Base-by-base conservation (phyloP, 2,797 vertebrate genomes). In the Melanotaenia trifasciata region DNA sequence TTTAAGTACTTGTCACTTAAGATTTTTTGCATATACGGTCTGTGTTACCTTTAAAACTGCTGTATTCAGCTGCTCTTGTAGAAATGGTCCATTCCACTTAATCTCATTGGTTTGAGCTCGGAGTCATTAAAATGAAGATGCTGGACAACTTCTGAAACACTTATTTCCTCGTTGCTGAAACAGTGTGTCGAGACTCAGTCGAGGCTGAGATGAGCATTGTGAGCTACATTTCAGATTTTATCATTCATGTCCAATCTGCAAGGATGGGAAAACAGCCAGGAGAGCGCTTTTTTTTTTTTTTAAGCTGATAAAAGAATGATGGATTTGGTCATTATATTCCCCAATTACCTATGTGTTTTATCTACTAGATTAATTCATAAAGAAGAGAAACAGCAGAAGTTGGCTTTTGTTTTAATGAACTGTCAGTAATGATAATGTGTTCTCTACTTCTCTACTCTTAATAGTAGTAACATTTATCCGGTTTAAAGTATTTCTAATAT, bases 321-420 rank as follows among this genome's bases (percentile, higher is more conserved):
- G 72, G 88, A 94, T 92, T 75, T 72, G 74, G 78, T 91, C 88
- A 84, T 93, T 92, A 89, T 61, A 57, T 51, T 77, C 71, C 51
- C 57, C 79, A 87, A 85, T 87, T 90, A 88, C 88, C 81, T 73
- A 79, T 80, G 62, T 24, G 69, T 64, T 79, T 88, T 89, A 90
- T 92, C 89, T 87, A 3, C 62, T 60, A 67, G 87, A 91, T 89
- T 86, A 85, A 90, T 91, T 90, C 84, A 88, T 83, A 86, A 83
- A 85, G 81, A 58, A 69, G 54, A 68, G 45, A n/a, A 59, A 38
- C 64, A 58, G 65, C 24, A 64, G 78, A 67, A 28, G 28, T 28
- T 28, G 28, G 28, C 28, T 28, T 28, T 28, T 28, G 28, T 28
- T 28, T 28, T 28, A 28, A 14, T 56, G 74, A 73, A 58, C 62